Conservation (phyloP, 2,797 vertebrate species). For the Malurus leucopterus region DNA sequence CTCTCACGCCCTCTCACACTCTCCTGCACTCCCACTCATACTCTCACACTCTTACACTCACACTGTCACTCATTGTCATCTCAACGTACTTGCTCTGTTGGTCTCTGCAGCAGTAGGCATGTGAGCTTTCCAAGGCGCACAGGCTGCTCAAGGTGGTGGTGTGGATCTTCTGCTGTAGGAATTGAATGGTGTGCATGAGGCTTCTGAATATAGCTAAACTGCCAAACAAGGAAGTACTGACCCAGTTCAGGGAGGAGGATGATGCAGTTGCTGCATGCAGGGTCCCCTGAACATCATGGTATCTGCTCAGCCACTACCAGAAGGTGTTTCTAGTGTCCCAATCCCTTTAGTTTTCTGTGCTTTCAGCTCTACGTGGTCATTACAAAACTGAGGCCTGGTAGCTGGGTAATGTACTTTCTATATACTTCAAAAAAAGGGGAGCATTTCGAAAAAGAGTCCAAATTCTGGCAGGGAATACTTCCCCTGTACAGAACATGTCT, state of each 20-base stretch:
- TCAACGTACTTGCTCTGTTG: not conserved
- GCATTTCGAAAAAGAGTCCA: not conserved
- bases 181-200: not conserved
- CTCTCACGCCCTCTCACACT: not conserved
- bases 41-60: not conserved
- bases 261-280: not conserved
- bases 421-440: not conserved
- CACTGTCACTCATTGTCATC: too few relatives aligned
- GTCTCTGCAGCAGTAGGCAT: not conserved
- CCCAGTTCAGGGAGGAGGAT: not conserved
- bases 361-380: accelerated
- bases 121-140: accelerated
- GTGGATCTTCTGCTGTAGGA: not conserved
- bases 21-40: accelerated
- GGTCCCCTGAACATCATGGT: not conserved
- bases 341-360: not conserved
- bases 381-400: not conserved
- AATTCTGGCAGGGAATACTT: not conserved
- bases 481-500: not conserved
- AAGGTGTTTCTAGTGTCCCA: not conserved
- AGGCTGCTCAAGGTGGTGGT: not conserved
- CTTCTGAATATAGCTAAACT: not conserved
- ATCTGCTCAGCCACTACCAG: not conserved
- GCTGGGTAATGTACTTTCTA: not conserved
- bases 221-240: not conserved